Percentiles rank a stretch among this genome's conserved stretches.
These are phyloP conservation scores for Macrobrachium rosenbergii DNA, from an alignment of 1,140 invertebrate genomes.

Conservation along the genomic window DNA sequence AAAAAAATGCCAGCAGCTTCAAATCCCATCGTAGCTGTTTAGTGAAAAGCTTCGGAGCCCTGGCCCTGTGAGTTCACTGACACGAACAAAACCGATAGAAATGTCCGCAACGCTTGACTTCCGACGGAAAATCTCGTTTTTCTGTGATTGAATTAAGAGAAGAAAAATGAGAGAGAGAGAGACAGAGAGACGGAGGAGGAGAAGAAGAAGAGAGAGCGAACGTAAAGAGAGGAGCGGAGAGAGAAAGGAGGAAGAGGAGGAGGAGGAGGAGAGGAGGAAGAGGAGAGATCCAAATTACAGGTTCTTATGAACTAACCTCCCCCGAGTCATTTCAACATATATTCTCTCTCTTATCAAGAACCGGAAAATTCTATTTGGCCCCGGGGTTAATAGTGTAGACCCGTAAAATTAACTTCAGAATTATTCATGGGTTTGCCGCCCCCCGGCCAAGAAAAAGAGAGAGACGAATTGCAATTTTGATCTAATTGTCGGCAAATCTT, in stretches of 20 bases:
- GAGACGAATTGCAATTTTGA: slow-evolving; percentile 27
- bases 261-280: background rate
- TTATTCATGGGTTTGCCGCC: background rate
- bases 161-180: background rate
- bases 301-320: too few species aligned
- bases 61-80: too few species aligned
- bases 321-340: too few species aligned
- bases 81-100: background rate
- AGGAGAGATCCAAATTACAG: background rate
- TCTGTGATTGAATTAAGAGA: too few species aligned
- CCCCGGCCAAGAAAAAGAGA: background rate
- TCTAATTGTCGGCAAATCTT: slow-evolving; percentile 25
- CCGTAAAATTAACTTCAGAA: background rate
- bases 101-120: background rate
- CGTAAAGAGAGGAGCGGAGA: background rate
- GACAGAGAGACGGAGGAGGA: background rate
- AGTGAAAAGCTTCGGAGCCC: background rate
- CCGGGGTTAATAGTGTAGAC: background rate
- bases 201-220: too few species aligned
- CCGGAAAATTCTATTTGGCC: background rate
- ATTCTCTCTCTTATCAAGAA: background rate
- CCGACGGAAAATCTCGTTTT: background rate
- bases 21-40: background rate
- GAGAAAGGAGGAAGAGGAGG: background rate
- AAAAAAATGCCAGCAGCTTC: background rate